Base-by-base conservation (phyloP, 1,140 invertebrate genomes). In the Drosophila gunungcola region DNA sequence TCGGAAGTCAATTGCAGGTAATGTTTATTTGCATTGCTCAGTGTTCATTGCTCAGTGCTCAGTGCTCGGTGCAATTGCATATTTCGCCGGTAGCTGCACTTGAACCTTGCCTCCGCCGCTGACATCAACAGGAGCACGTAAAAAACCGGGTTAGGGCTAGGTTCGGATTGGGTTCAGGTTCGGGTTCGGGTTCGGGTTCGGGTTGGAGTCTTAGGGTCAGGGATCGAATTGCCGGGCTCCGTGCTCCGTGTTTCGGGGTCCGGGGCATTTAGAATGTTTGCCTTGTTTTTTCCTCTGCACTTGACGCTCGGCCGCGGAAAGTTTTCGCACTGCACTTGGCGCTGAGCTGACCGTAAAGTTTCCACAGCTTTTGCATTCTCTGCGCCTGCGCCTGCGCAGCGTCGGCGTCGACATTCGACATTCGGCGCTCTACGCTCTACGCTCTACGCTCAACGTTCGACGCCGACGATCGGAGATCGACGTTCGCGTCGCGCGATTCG, bases 261-360 rank as follows among this genome's bases (percentile, higher is more conserved):
- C 21, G 34, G 61, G 45, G 43, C 73, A 77, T 68, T 77, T 76
- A 61, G 73, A 76, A 43, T 77, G 21, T 77, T 77, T 77, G 49
- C 43, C 34, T 49, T 54, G 45, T 39, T 49, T 48, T 27, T 39
- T 63, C 36, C 72, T 52, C 70, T 74, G 45, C 72, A 75, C 72
- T 75, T 64, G 72, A 75, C 39, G 73, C 52, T 36, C 32, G 38
- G 13, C 16, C 34, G 56, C 76, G 76, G 75, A 64, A 79, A 70
- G 58, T 75, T 70, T 74, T 80, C 49, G 41, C 61, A 55, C 55
- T 82, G 79, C 73, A 82, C 64, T 80, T 63, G 58, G 38, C 53
- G 42, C 73, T 74, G 56, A 43, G 42, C 73, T 74, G 56, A 43
- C 54, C 63, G 73, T 43, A 67, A 69, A 65, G 64, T 77, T 70